A percentile compares a stretch with the other conserved stretches of the same genome.
These are phyloP conservation scores for Napeogenes sylphis DNA, from an alignment of 2,888 invertebrate genomes.

Conservation along the genomic window DNA sequence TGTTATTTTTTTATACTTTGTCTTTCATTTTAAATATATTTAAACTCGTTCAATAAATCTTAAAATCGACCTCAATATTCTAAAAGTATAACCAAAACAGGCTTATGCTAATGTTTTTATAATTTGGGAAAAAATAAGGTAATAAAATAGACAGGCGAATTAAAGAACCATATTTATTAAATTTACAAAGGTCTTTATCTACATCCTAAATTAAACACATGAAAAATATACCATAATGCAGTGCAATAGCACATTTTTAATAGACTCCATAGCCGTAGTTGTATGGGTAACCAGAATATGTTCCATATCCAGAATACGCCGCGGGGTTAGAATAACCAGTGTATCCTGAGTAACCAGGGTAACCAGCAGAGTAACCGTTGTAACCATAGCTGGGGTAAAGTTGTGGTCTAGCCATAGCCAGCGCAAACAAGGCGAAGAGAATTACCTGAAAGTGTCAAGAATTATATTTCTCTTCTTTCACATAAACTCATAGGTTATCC, in stretches of 20 bases:
- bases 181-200: background rate
- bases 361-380: conserved; percentile 48
- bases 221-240: background rate
- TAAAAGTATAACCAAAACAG: too few relatives aligned
- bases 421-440: conserved; percentile 63
- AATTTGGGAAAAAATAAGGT: too few relatives aligned
- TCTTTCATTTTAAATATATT: too few relatives aligned
- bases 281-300: conserved; percentile 56
- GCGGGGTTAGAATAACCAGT: conserved; percentile 59
- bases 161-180: too few relatives aligned
- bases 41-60: too few relatives aligned
- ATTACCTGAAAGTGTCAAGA: conserved; percentile 55
- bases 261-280: conserved; percentile 62
- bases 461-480: background rate
- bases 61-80: too few relatives aligned
- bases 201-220: background rate
- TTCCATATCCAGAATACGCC: conserved; percentile 52
- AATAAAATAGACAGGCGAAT: too few relatives aligned
- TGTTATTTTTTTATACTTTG: too few relatives aligned
- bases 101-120: too few relatives aligned
- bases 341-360: conserved; percentile 59
- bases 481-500: too few relatives aligned
- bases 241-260: conserved; percentile 30
- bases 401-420: conserved; percentile 71
- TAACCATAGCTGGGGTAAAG: conserved; percentile 57